Percentiles rank a stretch among this genome's conserved stretches.
Conservation (phyloP, 1,140 invertebrate genomes). For the Mya arenaria region DNA sequence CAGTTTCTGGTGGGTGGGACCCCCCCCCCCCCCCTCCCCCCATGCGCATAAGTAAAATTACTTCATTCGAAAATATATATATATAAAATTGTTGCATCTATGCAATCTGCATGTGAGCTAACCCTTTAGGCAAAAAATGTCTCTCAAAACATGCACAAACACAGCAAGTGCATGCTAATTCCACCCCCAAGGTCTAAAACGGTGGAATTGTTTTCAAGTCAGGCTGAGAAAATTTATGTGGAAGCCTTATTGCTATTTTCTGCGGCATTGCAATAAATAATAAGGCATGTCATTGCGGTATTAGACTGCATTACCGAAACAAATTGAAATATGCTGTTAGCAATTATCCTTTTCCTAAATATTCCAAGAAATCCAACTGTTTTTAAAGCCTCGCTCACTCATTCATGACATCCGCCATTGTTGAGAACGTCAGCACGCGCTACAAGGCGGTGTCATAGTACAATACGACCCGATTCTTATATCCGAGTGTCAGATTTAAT, state of each 20-base stretch:
- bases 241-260: neutral
- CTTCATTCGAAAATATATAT: no score
- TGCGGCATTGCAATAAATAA: constrained; percentile 34
- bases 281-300: constrained; percentile 3
- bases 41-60: no score
- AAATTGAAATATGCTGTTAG: constrained; percentile 51
- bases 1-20: no score
- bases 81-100: neutral
- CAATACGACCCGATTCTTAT: constrained; percentile 24
- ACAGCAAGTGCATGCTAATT: neutral
- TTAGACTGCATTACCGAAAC: constrained; percentile 14
- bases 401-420: neutral
- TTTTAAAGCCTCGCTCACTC: neutral
- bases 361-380: neutral
- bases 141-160: neutral
- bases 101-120: neutral
- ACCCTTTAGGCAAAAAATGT: neutral
- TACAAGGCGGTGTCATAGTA: neutral
- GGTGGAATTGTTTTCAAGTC: neutral
- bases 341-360: constrained; percentile 16
- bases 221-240: neutral
- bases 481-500: constrained; percentile 47
- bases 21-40: no score
- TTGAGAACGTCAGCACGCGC: neutral
- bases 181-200: neutral